Conservation (phyloP, 53 echinoderm and acorn worm species). For the Actinopyga echinites region DNA sequence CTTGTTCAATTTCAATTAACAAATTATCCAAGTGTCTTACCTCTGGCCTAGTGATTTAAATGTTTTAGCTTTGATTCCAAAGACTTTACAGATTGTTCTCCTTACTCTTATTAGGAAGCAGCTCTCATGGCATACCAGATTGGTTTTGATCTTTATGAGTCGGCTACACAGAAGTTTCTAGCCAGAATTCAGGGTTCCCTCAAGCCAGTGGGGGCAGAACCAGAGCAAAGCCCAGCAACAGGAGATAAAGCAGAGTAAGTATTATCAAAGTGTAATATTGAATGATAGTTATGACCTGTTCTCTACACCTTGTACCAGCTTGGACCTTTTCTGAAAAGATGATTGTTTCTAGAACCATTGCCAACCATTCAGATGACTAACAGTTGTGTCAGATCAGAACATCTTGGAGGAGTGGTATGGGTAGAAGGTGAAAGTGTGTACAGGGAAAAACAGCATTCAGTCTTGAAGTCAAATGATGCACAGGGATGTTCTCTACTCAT, state of each 20-base stretch:
- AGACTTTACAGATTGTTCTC: too few relatives aligned
- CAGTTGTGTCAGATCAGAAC: background rate
- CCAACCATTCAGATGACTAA: background rate
- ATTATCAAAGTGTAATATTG: background rate
- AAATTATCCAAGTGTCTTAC: too few relatives aligned
- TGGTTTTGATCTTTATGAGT: constrained; percentile 94
- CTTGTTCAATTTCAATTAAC: too few relatives aligned
- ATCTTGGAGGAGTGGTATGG: background rate
- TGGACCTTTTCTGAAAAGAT: too few relatives aligned
- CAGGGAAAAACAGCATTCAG: too few relatives aligned
- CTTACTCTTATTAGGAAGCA: constrained; percentile 57
- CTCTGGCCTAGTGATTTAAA: too few relatives aligned
- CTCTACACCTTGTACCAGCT: too few relatives aligned
- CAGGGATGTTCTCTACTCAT: too few relatives aligned
- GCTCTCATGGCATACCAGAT: constrained; percentile 95
- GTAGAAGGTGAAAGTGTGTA: too few relatives aligned
- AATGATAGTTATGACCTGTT: too few relatives aligned
- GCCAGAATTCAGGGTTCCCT: constrained; percentile 83
- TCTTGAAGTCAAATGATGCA: too few relatives aligned
- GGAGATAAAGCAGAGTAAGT: constrained; percentile 69
- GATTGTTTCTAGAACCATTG: background rate
- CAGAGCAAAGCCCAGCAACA: constrained; percentile 59
- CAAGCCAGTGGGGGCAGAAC: constrained; percentile 61
- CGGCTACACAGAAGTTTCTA: constrained; percentile 89
- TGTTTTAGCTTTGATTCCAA: too few relatives aligned